Conservation (phyloP, 2,888 invertebrate genomes). For the Chouioia cunea region DNA sequence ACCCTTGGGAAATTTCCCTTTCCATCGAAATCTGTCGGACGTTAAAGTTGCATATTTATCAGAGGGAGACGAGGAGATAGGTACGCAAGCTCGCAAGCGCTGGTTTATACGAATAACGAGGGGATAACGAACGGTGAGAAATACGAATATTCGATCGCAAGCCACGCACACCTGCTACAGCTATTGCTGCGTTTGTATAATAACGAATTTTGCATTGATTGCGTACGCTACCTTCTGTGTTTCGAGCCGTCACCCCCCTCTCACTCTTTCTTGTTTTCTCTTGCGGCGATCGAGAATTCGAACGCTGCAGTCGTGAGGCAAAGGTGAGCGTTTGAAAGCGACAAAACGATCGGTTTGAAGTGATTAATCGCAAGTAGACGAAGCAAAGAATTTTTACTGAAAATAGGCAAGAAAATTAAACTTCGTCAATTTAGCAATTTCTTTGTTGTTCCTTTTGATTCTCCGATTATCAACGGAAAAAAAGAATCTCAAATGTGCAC, state of each 20-base stretch:
- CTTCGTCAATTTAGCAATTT: too few relatives aligned
- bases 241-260: too few relatives aligned
- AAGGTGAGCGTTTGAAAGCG: too few relatives aligned
- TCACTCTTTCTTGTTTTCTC: too few relatives aligned
- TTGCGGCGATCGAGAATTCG: background rate
- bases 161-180: background rate
- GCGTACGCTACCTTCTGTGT: constrained; percentile 9
- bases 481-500: too few relatives aligned
- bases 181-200: constrained; percentile 32
- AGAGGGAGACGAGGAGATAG: background rate
- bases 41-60: constrained; percentile 36
- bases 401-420: too few relatives aligned
- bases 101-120: constrained; percentile 37
- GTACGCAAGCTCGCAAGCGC: background rate
- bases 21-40: constrained; percentile 15
- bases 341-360: background rate
- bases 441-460: too few relatives aligned
- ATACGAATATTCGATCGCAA: constrained; percentile 44
- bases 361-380: background rate
- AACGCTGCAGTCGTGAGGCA: constrained; percentile 24
- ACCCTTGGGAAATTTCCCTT: too few relatives aligned
- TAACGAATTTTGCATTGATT: constrained; percentile 43
- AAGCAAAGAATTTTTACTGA: too few relatives aligned
- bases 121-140: constrained; percentile 27
- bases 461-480: too few relatives aligned